phyloP scores from a whole-genome alignment of 2,113 vertebrate species.

The Synchiropus splendidus region DNA sequence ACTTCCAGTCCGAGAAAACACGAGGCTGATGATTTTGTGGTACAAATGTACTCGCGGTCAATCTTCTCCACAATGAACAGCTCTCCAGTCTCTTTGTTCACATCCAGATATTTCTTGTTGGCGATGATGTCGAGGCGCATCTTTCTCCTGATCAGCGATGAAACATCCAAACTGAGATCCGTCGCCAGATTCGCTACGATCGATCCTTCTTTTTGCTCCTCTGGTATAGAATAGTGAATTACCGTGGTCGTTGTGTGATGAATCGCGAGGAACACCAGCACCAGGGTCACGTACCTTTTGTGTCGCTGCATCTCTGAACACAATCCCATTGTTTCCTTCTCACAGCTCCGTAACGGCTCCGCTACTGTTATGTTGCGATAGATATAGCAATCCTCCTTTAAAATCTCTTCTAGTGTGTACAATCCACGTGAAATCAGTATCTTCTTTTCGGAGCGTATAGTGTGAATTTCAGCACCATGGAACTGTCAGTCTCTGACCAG shows the following conservation, averaged over 20 bases:
- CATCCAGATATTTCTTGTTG: slow-evolving; percentile 49
- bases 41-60: slow-evolving; percentile 51
- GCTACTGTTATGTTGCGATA: no score
- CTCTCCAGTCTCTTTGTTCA: slow-evolving; percentile 62
- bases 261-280: background rate
- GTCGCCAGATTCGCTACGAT: slow-evolving; percentile 57
- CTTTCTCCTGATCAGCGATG: slow-evolving; percentile 25
- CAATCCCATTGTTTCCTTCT: no score
- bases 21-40: slow-evolving; percentile 6
- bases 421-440: no score
- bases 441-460: background rate
- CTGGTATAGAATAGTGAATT: slow-evolving; percentile 47
- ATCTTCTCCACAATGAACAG: slow-evolving; percentile 53
- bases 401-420: no score
- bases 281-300: slow-evolving; percentile 14
- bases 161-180: slow-evolving; percentile 56
- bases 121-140: slow-evolving; percentile 17
- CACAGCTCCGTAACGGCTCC: no score
- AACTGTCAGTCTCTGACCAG: background rate
- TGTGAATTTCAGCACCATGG: slow-evolving; percentile 9
- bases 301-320: no score
- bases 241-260: background rate
- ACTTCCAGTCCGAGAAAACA: slow-evolving; percentile 58
- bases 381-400: no score
- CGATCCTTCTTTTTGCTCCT: slow-evolving; percentile 58